Base-by-base conservation (phyloP, 1,140 invertebrate species). In the Heliothis virescens region DNA sequence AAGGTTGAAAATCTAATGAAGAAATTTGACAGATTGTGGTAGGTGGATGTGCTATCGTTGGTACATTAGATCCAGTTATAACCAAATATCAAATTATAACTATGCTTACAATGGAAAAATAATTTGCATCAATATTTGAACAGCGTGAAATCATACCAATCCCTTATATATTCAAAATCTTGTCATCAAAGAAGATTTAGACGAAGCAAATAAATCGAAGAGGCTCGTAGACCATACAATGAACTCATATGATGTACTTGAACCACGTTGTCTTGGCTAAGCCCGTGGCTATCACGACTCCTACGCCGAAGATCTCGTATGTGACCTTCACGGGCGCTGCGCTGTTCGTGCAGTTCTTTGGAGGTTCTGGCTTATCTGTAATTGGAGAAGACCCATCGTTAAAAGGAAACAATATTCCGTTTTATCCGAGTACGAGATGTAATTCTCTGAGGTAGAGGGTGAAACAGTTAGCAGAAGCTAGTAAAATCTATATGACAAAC, bases 341-440 rank as follows among this genome's bases (percentile, higher is more conserved):
- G 67, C 83, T 81, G 74, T 82, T 92, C 11, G 92, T 94, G 79
- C 92, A 94, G 81, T 94, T 94, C 80, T 86, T 90, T 7, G 91
- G 90, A 41, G 89, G 71, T 26, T 92, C 91, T 79, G 91, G 90
- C 79, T 93, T 94, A 87, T 71, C 92, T 94, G 90, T 48, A 93
- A 94, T 53, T 7, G 59, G 2, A 48, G 48, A 69, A 55, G 11
- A 9, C 34, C 7, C 13, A 62, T 63, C 1, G 13, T 13, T 50
- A n/a, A 50, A 52, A 10, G 13, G 48, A 57, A 47, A 21, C 21
- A 26, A 26, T n/a, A n/a, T n/a, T n/a, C n/a, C n/a, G n/a, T n/a
- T n/a, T n/a, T n/a, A n/a, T n/a, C n/a, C n/a, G n/a, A n/a, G n/a
- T n/a, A n/a, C n/a, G n/a, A n/a, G n/a, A n/a, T n/a, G n/a, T n/a